These are phyloP conservation scores for Cavia aperea DNA, from an alignment of 2,113 vertebrate species.

Conservation along the genomic window DNA sequence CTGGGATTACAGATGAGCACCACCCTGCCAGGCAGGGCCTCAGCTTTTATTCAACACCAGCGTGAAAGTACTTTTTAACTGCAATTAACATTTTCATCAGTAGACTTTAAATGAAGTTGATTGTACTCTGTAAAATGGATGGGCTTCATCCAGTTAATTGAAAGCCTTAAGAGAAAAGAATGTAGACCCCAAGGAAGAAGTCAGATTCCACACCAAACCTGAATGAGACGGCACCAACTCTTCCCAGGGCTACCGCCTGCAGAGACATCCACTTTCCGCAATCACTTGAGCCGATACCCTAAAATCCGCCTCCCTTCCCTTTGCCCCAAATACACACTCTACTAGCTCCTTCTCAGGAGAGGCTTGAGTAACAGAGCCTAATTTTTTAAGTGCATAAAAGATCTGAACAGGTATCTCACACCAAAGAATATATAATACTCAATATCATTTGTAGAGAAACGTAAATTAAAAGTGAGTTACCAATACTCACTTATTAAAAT, in stretches of 20 bases:
- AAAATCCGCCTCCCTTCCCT: background rate
- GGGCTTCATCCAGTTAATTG: background rate
- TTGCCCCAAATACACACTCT: background rate
- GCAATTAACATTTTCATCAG: background rate
- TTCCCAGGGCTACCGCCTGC: background rate
- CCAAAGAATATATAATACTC: background rate
- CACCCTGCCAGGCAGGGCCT: background rate
- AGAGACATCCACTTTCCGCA: background rate
- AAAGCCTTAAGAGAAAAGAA: background rate
- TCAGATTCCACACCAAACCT: background rate
- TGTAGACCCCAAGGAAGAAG: background rate
- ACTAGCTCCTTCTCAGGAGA: background rate
- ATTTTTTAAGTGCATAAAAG: background rate
- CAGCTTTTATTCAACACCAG: background rate
- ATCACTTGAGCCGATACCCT: background rate
- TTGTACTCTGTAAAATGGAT: background rate
- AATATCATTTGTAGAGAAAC: background rate
- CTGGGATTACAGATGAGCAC: background rate
- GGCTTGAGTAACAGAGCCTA: background rate
- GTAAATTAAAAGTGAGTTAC: background rate
- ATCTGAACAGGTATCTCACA: background rate
- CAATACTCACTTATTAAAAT: background rate
- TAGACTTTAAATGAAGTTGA: background rate
- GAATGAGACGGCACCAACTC: background rate
- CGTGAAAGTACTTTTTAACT: background rate